Base-by-base conservation (phyloP, 2,888 invertebrate species). In the Teinopalpus imperialis region DNA sequence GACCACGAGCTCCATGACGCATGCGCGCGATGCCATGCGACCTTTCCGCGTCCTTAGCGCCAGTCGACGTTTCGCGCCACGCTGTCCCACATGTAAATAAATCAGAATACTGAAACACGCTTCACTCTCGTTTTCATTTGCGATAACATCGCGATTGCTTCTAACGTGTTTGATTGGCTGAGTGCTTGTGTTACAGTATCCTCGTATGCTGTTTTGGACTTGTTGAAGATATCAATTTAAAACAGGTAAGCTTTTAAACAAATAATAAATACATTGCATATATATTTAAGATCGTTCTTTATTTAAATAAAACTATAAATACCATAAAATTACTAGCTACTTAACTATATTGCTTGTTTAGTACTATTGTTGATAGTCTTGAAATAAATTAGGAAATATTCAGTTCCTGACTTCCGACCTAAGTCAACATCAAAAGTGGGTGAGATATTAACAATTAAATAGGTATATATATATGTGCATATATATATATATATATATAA, bases 31-130 rank as follows among this genome's bases (percentile, higher is more conserved):
- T 47, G 56, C 52, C 49, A 64, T 48, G 55, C 76, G 87, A 86
- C 87, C 87, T 87, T 86, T 74, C 59, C 68, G 74, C 80, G 88
- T 80, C 86, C 88, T 85, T 70, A 66, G 48, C 45, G 54, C 51
- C 59, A 82, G 86, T 83, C 69, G 73, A 66, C 76, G 70, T 70
- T 72, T 64, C 68, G 69, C 69, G 81, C 76, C 83, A 87, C 78
- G 74, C 68, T 70, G 71, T 65, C 69, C 60, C 77, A 79, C 80
- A 77, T 80, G 81, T 78, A 73, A 74, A 78, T 64, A 74, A 57
- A 52, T 46, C 43, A 49, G 46, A 46, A 49, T 53, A 50, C 53
- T 49, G 54, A 53, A 61, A 67, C 57, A 58, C 58, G 61, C 63
- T 52, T 51, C 63, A 74, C 76, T 80, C 69, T 81, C 74, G 63